A percentile compares a stretch with the other conserved stretches of the same genome.
These are phyloP conservation scores for Axea sp. DNA, from an alignment of 2,888 invertebrate genomes.

Conservation along the genomic window DNA sequence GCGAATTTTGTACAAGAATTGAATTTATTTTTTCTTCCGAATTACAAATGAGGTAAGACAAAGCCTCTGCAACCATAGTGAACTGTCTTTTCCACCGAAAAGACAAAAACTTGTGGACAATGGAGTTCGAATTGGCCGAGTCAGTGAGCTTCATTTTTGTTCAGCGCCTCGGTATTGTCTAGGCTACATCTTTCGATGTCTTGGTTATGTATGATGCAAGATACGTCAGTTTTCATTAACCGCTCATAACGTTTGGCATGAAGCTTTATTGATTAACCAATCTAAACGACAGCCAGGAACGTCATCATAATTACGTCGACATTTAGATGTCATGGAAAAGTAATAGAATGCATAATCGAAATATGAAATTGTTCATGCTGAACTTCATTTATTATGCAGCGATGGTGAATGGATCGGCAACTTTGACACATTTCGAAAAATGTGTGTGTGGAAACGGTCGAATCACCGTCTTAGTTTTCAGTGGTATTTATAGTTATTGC, in stretches of 20 bases:
- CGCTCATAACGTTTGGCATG: conserved; percentile 10
- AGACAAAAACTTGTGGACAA: conserved; percentile 28
- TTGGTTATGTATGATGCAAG: conserved; percentile 34
- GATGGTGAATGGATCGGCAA: no score
- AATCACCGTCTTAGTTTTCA: no score
- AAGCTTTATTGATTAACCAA: conserved; percentile 45
- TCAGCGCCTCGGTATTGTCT: conserved; percentile 26
- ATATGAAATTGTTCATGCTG: neutral
- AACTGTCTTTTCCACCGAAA: conserved; percentile 22
- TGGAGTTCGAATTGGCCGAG: conserved; percentile 25
- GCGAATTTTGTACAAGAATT: neutral
- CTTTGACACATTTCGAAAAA: no score
- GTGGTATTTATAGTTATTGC: no score
- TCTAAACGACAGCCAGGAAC: neutral
- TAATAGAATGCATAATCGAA: conserved; percentile 10
- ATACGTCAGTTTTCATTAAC: conserved; percentile 55
- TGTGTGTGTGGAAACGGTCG: no score
- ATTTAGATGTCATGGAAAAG: conserved; percentile 4
- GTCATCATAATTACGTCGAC: conserved; percentile 6
- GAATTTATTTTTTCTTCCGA: no score
- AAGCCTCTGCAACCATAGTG: conserved; percentile 4
- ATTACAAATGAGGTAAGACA: conserved; percentile 39
- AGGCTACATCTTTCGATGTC: conserved; percentile 48
- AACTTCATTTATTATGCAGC: no score
- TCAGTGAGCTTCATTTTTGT: conserved; percentile 49